Conservation (phyloP, 1,140 invertebrate species). For the Euura lappo region DNA sequence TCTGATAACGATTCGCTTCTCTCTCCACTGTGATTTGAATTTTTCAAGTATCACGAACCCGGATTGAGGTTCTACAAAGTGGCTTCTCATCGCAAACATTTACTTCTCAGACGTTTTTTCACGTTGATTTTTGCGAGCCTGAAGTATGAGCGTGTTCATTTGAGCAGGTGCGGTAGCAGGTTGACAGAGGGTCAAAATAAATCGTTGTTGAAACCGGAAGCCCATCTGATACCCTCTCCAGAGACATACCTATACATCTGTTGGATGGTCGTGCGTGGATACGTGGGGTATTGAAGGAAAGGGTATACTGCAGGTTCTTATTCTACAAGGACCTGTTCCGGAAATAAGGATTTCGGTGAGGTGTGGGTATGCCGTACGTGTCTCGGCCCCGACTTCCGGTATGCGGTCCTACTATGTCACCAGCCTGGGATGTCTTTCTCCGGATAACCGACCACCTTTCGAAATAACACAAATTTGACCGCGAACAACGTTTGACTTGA, state of each 20-base stretch:
- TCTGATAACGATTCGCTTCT: no score
- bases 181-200: neutral
- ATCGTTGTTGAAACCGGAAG: slow-evolving; percentile 2
- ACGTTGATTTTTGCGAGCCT: no score
- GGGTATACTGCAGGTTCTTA: neutral
- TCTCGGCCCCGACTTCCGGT: neutral
- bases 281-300: neutral
- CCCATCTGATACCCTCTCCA: neutral
- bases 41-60: no score
- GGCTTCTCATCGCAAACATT: no score
- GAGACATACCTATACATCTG: neutral
- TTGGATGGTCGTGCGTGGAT: slow-evolving; percentile 1
- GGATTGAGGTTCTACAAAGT: no score
- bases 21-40: no score
- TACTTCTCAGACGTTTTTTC: no score
- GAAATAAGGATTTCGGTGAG: slow-evolving; percentile 5
- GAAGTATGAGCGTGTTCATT: neutral
- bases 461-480: neutral
- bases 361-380: neutral
- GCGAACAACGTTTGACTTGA: neutral
- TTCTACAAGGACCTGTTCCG: neutral
- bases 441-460: neutral
- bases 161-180: neutral
- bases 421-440: neutral
- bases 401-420: neutral